Conservation (phyloP, 2,113 vertebrate genomes). For the Lophotis ruficrista region DNA sequence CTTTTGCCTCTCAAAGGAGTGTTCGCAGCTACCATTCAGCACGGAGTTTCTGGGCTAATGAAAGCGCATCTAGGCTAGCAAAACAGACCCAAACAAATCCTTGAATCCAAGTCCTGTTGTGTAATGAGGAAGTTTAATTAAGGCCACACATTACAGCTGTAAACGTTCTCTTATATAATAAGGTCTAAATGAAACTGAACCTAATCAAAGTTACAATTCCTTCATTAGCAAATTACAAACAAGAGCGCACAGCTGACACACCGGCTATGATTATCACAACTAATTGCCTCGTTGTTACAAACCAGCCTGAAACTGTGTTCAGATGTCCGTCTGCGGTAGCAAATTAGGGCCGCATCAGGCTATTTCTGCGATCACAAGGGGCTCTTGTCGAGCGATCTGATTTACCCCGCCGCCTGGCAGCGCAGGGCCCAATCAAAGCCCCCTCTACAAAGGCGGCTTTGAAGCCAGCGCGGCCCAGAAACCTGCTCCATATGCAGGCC, state of each 20-base stretch:
- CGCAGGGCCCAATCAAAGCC: slow-evolving; percentile 83
- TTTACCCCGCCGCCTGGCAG: slow-evolving; percentile 73
- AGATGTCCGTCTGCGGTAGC: slow-evolving; percentile 80
- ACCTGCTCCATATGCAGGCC: slow-evolving; percentile 80
- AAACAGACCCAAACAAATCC: slow-evolving; percentile 77
- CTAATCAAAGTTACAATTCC: slow-evolving; percentile 94
- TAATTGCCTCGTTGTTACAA: slow-evolving; percentile 93
- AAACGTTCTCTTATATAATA: slow-evolving; percentile 84
- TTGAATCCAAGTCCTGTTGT: slow-evolving; percentile 70
- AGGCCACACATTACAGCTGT: slow-evolving; percentile 83
- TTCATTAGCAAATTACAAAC: slow-evolving; percentile 98
- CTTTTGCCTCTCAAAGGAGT: neutral
- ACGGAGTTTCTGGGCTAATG: slow-evolving; percentile 60
- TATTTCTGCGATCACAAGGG: slow-evolving; percentile 80
- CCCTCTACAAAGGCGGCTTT: slow-evolving; percentile 82
- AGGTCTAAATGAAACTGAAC: slow-evolving; percentile 87
- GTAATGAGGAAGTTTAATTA: slow-evolving; percentile 87
- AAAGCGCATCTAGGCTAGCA: slow-evolving; percentile 65
- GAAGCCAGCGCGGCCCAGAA: slow-evolving; percentile 76
- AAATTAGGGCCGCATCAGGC: slow-evolving; percentile 83
- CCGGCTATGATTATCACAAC: slow-evolving; percentile 84
- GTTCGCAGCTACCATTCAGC: neutral
- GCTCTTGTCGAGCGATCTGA: slow-evolving; percentile 74
- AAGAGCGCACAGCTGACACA: slow-evolving; percentile 85
- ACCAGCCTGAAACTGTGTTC: slow-evolving; percentile 80